phyloP scores from a whole-genome alignment of 2,888 invertebrate genomes.

The Hypomecis atomaria region DNA sequence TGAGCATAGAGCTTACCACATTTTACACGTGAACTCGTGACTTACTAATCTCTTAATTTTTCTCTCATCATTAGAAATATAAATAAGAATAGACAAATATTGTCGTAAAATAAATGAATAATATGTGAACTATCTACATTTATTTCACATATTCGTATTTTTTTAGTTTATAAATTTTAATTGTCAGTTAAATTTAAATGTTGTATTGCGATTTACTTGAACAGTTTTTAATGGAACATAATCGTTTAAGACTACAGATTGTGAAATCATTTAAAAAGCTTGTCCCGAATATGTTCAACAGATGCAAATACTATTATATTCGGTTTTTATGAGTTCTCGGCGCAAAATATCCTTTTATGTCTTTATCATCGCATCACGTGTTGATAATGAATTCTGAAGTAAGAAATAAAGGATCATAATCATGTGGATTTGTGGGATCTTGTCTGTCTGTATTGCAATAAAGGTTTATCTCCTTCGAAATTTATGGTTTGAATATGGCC shows the following conservation, averaged over 20 bases:
- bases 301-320: slow-evolving; percentile 39
- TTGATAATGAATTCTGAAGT: slow-evolving; percentile 48
- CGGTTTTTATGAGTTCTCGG: slow-evolving; percentile 39
- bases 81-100: too few species aligned
- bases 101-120: too few species aligned
- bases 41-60: too few species aligned
- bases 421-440: slow-evolving; percentile 28
- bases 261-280: neutral
- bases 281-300: neutral
- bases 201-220: too few species aligned
- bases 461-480: slow-evolving; percentile 14
- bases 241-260: neutral
- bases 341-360: slow-evolving; percentile 48
- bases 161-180: too few species aligned
- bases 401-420: slow-evolving; percentile 40
- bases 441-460: slow-evolving; percentile 5
- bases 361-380: slow-evolving; percentile 50
- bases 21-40: too few species aligned
- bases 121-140: too few species aligned
- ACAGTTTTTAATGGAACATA: too few species aligned
- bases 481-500: slow-evolving; percentile 3
- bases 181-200: too few species aligned
- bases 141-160: too few species aligned
- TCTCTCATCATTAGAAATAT: too few species aligned
- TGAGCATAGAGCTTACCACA: too few species aligned